Base-by-base conservation (phyloP, 2,113 vertebrate species). In the Sterna hirundo region DNA sequence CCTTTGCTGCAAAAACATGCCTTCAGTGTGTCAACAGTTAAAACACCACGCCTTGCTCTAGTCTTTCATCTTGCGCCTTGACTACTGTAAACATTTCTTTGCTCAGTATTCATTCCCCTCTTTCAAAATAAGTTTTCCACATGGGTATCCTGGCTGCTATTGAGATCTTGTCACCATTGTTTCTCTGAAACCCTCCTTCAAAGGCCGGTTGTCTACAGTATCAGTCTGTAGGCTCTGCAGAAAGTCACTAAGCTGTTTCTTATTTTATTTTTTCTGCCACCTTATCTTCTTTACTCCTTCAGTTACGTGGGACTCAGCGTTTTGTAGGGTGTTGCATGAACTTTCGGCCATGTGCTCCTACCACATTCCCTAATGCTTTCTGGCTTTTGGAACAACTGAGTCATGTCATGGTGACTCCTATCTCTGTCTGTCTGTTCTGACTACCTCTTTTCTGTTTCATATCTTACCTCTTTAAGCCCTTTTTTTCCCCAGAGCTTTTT, bases 391-490 rank as follows among this genome's bases (percentile, higher is more conserved):
- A 88, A 52, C 22, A 3, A 4, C 9, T 55, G 26, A 38, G 29
- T 88, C 10, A 20, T 34, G 7, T 88, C 13, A 11, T 34, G 20
- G 38, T 83, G 26, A 34, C 23, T 93, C 27, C 30, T 94, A 15
- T 15, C 44, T 86, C 8, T 3, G 2, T 27, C 30, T 88, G 9
- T 60, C 27, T 75, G 21, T 70, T 84, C 40, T 88, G 57, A 68
- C 26, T 57, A 3, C 16, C 3, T 58, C 58, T 88, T 69, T 76
- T 26, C 65, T 47, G 6, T 46, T 74, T 70, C 34, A 7, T 4
- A 12, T 76, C 17, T 42, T 42, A 25, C 1, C 2, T 49, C 17
- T 78, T 55, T 1, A 0, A 61, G 21, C 5, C 13, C 3, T 25
- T 5, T 46, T 15, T 19, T 60, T 23, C 2, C 22, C 3, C 36